Base-by-base conservation (phyloP, 2,113 vertebrate species). In the Hemibates koningsi region DNA sequence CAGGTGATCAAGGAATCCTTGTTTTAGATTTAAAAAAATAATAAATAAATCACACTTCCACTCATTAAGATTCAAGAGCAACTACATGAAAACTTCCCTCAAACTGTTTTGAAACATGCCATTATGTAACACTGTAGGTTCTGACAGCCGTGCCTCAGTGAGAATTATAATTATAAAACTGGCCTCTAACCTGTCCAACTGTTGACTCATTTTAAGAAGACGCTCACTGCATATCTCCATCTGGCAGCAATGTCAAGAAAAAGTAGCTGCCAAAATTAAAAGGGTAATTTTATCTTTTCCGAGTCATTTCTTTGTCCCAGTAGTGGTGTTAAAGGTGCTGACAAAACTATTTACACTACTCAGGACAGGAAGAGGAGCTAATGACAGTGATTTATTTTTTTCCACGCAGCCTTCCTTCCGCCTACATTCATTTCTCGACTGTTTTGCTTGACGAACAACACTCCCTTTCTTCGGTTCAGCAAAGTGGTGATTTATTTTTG, bases 1-100 rank as follows among this genome's bases (percentile, higher is more conserved):
- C 21, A 27, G 21, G 27, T 27, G 41, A 45, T 43, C 7, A 73
- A 27, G 3, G 5, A 45, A 73, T 45, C 3, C 8, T 24, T 21
- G 12, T 41, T 41, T 41, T 41, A 68, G 13, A 36, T 36, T 54
- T 3, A 0, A 16, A 16, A 16, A 16, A n/a, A 0, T 0, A 2
- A 9, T 4, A 10, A 2, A 4, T 10, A 19, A 3, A 61, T 3
- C 61, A n/a, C 32, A 14, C 19, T 29, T 43, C 83, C 24, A 45
- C 57, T 82, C 81, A 34, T 48, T 48, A 66, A 63, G 29, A 32
- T 52, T 48, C 5, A 66, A 50, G 12, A 21, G 13, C 29, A 21
- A 66, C 57, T 61, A 52, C 57, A 66, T 14, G 13, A 50, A 61
- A 41, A 80, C 32, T 38, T 56, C 50, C 32, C 50, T 32, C 3